Evolutionary conservation across 2,113 vertebrate genomes (phyloP), one percentile per base, ranked within the genome.

Genomic region (Perca fluviatilis): DNA sequence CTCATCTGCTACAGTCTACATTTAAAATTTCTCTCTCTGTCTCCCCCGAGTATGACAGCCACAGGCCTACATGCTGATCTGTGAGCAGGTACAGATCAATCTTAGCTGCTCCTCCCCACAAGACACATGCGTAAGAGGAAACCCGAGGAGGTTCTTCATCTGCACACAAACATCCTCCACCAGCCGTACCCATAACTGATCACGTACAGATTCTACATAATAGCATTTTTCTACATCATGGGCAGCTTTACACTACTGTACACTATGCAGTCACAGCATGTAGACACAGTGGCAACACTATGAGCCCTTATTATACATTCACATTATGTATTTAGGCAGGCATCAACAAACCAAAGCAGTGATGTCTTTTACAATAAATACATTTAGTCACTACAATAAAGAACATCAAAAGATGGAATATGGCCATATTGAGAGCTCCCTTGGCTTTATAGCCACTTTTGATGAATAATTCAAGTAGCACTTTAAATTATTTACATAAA

Each of bases 401-500:
- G 76, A 84, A 86, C 77, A 89, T 85, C 67, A 56, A 76, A 75
- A 84, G 77, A 78, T 85, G 73, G 79, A 89, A 88, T 76, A 73
- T 3, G 3, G 56, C 75, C 75, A 77, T 81, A 79, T 72, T 56
- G 64, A 86, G 83, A 79, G 47, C 85, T 84, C 63, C 70, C 57
- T 84, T 56, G 4, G 73, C 72, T 87, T 89, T 83, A 86, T 80
- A 54, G 77, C 62, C 86, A 88, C 80, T 82, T 78, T 88, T 87
- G 87, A 86, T 95, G 79, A 94, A 93, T 93, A 88, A 93, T 93
- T 93, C 79, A 95, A 66, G 82, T 47, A 50, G 79, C 56, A 72
- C 62, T 90, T 94, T 89, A 61, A 92, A 93, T 93, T 87, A 95
- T 95, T 94, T 89, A 95, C 89, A 87, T 87, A 83, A 93, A 93